These are phyloP conservation scores for Mesitornis unicolor DNA, from an alignment of 2,113 vertebrate species.

Conservation along the genomic window DNA sequence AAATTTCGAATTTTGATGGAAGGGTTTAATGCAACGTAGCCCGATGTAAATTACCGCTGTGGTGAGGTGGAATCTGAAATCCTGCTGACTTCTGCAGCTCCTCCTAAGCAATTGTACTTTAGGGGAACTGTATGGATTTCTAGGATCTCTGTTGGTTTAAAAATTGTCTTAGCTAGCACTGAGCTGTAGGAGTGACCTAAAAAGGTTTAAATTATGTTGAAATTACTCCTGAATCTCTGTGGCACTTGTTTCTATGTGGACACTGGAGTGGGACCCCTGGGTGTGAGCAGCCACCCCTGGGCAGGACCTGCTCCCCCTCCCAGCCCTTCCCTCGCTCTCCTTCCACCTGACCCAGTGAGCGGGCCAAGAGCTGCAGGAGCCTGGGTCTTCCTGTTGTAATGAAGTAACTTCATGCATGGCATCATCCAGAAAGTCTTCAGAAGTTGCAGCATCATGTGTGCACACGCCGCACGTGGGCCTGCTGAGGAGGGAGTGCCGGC, in stretches of 20 bases:
- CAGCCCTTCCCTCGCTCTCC: neutral
- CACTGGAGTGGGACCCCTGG: too few species aligned
- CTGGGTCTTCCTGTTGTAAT: neutral
- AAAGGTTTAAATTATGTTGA: neutral
- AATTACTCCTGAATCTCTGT: neutral
- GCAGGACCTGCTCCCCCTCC: too few species aligned
- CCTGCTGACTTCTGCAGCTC: neutral
- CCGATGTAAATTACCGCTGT: rapidly evolving
- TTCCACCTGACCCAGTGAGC: neutral
- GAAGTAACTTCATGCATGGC: neutral
- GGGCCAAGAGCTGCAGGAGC: neutral
- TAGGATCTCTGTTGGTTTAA: neutral
- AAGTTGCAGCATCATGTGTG: rapidly evolving
- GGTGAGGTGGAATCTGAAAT: neutral
- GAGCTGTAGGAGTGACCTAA: neutral
- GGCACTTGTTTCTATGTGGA: neutral
- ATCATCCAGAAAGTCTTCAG: neutral
- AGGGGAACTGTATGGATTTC: neutral
- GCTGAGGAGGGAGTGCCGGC: neutral
- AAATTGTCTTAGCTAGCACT: neutral
- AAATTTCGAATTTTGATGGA: neutral
- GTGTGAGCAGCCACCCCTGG: too few species aligned
- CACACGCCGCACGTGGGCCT: rapidly evolving
- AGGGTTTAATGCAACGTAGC: neutral
- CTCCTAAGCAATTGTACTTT: neutral